A percentile compares a stretch with the other conserved stretches of the same genome.
These are phyloP conservation scores for Phocoena sinus DNA, from an alignment of 2,113 vertebrate genomes.

Conservation along the genomic window DNA sequence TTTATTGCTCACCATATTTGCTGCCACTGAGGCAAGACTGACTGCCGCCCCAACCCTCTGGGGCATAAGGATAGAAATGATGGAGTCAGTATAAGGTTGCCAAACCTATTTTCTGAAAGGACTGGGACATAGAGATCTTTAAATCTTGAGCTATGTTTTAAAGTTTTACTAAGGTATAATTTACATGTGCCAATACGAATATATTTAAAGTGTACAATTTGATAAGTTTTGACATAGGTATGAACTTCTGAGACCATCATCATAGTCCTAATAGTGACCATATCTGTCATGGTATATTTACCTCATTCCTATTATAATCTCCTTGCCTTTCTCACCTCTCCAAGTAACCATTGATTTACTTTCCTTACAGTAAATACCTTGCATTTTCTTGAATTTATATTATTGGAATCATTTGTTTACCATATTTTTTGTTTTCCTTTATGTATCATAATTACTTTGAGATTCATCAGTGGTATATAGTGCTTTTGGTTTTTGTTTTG, in stretches of 20 bases:
- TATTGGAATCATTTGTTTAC: neutral
- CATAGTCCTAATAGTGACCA: neutral
- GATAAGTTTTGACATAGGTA: neutral
- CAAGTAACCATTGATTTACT: neutral
- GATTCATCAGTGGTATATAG: neutral
- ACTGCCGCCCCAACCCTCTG: fast-evolving
- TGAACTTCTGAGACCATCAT: neutral
- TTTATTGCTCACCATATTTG: neutral
- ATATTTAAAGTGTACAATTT: neutral
- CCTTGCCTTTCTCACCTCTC: neutral
- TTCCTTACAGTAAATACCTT: neutral
- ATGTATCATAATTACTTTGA: neutral
- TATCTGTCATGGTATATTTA: neutral
- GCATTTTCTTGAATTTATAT: neutral
- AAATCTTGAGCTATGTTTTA: neutral
- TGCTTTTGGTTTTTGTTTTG: neutral
- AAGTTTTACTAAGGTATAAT: neutral
- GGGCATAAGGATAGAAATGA: neutral
- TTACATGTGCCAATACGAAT: neutral
- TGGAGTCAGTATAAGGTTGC: neutral
- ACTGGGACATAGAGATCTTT: neutral
- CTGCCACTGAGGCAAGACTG: neutral
- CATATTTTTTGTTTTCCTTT: neutral
- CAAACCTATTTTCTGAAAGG: neutral
- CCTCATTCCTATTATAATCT: neutral